Evolutionary conservation across 2,113 vertebrate species (phyloP).

Genomic region (Pimephales promelas): DNA sequence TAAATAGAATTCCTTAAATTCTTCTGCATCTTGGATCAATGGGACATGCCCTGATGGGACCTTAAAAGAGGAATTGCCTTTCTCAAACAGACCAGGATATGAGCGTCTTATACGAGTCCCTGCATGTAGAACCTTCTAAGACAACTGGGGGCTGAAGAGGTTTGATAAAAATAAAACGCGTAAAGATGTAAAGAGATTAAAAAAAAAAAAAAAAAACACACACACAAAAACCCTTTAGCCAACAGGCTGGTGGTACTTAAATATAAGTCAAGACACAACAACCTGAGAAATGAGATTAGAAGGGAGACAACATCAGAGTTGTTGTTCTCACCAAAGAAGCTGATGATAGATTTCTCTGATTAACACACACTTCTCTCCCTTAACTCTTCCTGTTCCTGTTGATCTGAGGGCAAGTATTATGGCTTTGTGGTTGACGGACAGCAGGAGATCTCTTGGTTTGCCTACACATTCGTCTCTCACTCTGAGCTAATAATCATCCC

Average conservation of each 20-base stretch:
- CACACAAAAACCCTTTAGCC: background rate
- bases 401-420: constrained; percentile 39
- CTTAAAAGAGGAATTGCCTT: constrained; percentile 43
- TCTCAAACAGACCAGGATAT: constrained; percentile 41
- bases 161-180: background rate
- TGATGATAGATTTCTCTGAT: background rate
- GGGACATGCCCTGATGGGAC: background rate
- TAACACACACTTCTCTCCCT: constrained; percentile 8
- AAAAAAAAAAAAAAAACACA: no score
- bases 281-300: constrained; percentile 13
- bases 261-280: constrained; percentile 8
- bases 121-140: constrained; percentile 48
- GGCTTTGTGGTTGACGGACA: constrained; percentile 32
- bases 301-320: background rate
- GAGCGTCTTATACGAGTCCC: constrained; percentile 44
- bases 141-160: background rate
- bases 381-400: constrained; percentile 30
- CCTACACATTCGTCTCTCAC: constrained; percentile 5
- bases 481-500: constrained; percentile 38
- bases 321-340: background rate
- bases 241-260: background rate
- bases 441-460: constrained; percentile 39
- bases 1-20: constrained; percentile 56
- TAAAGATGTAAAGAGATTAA: background rate
- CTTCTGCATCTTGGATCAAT: constrained; percentile 28